Conservation (phyloP, 1,140 invertebrate genomes). For the Saccostrea cuccullata region DNA sequence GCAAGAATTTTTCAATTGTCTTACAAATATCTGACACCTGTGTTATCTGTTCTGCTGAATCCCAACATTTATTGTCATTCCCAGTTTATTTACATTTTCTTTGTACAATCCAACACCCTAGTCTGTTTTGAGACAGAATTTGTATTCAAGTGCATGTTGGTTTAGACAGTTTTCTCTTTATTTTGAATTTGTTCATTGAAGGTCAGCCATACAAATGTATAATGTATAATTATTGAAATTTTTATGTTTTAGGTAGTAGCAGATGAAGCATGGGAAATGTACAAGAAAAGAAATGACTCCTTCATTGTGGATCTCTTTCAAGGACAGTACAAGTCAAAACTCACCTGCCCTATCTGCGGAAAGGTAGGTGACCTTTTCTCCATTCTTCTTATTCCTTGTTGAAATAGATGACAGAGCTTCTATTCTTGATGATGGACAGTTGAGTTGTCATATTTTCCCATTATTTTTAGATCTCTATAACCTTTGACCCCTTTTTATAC, state of each 20-base stretch:
- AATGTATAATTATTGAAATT: no score
- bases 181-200: no score
- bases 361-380: conserved; percentile 72
- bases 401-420: neutral
- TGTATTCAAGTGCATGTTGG: no score
- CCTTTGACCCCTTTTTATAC: conserved; percentile 80
- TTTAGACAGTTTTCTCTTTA: no score
- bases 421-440: neutral
- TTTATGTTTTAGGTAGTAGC: conserved; percentile 78
- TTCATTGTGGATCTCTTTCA: conserved; percentile 84
- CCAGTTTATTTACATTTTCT: no score
- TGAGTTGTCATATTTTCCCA: neutral
- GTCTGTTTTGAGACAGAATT: no score
- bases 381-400: neutral
- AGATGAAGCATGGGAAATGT: conserved; percentile 82
- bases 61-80: no score
- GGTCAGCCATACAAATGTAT: no score
- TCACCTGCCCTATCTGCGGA: conserved; percentile 80
- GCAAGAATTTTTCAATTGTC: no score
- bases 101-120: no score
- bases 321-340: conserved; percentile 80
- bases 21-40: no score
- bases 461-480: conserved; percentile 78
- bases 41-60: no score
- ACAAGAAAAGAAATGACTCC: conserved; percentile 83